Percentiles rank a stretch among this genome's conserved stretches.
phyloP scores from a whole-genome alignment of 2,113 vertebrate genomes.

The Alaudala cheleensis region DNA sequence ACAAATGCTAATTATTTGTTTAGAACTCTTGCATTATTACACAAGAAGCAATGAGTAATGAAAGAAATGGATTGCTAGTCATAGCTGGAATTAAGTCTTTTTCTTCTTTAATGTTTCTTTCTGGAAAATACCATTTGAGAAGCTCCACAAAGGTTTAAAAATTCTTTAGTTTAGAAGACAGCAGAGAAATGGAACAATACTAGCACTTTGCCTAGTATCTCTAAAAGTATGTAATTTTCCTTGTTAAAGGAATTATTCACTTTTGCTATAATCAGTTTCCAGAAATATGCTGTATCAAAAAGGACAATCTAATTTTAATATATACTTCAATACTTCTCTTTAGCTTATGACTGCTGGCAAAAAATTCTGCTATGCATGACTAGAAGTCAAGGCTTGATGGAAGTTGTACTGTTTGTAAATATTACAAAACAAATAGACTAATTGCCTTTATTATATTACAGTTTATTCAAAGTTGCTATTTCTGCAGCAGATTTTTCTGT shows the following conservation, averaged over 20 bases:
- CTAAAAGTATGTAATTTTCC: neutral
- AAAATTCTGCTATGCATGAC: neutral
- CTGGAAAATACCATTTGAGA: neutral
- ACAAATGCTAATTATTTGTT: slow-evolving; percentile 62
- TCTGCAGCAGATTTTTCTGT: neutral
- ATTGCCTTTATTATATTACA: neutral
- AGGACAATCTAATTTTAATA: slow-evolving; percentile 17
- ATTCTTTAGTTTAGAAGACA: neutral
- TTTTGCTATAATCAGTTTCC: slow-evolving; percentile 12
- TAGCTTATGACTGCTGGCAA: slow-evolving; percentile 27
- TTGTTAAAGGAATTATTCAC: neutral
- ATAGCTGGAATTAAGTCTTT: neutral
- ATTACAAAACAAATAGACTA: slow-evolving; percentile 9
- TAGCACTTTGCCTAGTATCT: neutral
- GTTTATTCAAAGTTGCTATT: neutral
- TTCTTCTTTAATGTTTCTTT: neutral
- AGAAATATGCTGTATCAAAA: slow-evolving; percentile 29
- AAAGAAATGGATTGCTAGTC: neutral
- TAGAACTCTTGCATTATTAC: neutral
- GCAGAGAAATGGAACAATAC: neutral
- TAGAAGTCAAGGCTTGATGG: neutral
- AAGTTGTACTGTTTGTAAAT: slow-evolving; percentile 33
- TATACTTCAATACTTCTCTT: neutral
- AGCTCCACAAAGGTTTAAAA: neutral
- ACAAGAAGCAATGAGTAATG: neutral